A percentile compares a stretch with the other conserved stretches of the same genome.
Evolutionary conservation across 2,113 vertebrate genomes (phyloP).

Genomic region (Triplophysa rosa): DNA sequence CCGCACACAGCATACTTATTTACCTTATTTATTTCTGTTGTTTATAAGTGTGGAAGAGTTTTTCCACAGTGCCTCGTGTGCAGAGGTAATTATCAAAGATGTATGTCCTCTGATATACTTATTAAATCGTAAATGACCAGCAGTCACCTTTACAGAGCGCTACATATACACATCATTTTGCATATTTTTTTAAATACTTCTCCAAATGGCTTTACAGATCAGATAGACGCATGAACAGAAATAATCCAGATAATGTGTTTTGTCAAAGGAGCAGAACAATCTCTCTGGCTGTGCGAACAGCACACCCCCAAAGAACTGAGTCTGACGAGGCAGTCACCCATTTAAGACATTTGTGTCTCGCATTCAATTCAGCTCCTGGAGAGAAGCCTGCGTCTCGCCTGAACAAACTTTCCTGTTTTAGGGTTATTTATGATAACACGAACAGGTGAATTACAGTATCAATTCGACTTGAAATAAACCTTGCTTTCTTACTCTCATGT

Average conservation of each 20-base stretch:
- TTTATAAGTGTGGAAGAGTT: background rate
- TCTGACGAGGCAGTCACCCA: constrained; percentile 2
- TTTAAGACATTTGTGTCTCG: background rate
- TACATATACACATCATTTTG: background rate
- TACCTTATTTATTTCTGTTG: background rate
- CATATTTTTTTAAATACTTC: background rate
- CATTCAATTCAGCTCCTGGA: background rate
- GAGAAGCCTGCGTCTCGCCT: background rate
- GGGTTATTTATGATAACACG: background rate
- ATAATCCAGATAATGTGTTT: background rate
- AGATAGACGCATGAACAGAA: background rate
- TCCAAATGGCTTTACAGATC: background rate
- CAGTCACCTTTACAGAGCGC: background rate
- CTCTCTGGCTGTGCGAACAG: background rate
- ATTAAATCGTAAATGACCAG: constrained; percentile 3
- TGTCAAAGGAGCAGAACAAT: constrained; percentile 10
- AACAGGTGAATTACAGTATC: background rate
- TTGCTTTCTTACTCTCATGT: background rate
- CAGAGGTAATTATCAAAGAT: background rate
- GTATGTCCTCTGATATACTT: background rate
- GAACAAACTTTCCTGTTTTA: constrained; percentile 1
- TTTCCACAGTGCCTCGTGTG: constrained; percentile 1
- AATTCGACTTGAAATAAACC: constrained; percentile 1
- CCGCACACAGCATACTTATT: background rate
- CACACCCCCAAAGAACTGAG: background rate